Percentiles rank a stretch among this genome's conserved stretches.
These are phyloP conservation scores for Plusia festucae DNA, from an alignment of 2,888 invertebrate species.

Conservation along the genomic window DNA sequence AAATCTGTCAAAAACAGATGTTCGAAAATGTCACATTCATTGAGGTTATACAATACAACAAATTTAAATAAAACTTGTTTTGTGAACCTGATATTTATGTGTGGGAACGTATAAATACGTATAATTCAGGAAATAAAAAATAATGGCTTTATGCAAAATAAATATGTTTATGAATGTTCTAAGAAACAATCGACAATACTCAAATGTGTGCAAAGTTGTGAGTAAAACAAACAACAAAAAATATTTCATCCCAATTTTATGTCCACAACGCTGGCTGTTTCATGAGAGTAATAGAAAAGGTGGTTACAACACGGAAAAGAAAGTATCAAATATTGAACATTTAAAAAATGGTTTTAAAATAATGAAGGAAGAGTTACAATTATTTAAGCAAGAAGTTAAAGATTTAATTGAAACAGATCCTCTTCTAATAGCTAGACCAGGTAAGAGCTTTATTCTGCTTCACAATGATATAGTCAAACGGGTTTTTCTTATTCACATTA, in stretches of 20 bases:
- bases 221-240: conserved; percentile 56
- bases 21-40: neutral
- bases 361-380: conserved; percentile 90
- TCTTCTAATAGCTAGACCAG: conserved; percentile 86
- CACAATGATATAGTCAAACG: neutral
- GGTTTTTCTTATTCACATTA: neutral
- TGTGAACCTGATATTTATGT: neutral
- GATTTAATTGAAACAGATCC: conserved; percentile 91
- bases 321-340: conserved; percentile 85
- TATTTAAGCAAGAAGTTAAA: conserved; percentile 92
- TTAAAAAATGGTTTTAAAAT: conserved; percentile 91
- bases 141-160: conserved; percentile 63
- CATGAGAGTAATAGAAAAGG: conserved; percentile 90
- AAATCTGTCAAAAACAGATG: neutral
- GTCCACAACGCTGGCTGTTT: conserved; percentile 79
- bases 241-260: conserved; percentile 54
- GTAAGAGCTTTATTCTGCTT: conserved; percentile 64
- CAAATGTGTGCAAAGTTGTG: conserved; percentile 63
- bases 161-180: conserved; percentile 54
- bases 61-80: neutral
- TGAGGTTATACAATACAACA: conserved; percentile 2
- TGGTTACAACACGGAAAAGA: conserved; percentile 86
- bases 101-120: neutral
- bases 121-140: neutral
- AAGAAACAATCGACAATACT: conserved; percentile 62